phyloP scores from a whole-genome alignment of 2,888 invertebrate species.

The Crossocerus cetratus region DNA sequence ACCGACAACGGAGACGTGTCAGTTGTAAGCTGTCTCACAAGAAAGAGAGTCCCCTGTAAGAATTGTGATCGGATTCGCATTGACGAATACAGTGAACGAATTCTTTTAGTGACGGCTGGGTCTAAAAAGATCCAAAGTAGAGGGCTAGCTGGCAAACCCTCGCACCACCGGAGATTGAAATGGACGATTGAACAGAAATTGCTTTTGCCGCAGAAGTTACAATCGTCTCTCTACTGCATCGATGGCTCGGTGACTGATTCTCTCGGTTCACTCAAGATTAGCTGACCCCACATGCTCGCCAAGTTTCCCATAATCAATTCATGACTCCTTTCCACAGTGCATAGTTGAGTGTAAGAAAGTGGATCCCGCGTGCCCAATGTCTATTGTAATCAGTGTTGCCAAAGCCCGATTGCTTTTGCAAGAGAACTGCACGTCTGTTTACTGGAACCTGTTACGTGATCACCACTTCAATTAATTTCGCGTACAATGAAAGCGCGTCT shows the following conservation, averaged over 20 bases:
- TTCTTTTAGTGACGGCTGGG: conserved; percentile 18
- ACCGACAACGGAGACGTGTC: no score
- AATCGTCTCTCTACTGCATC: conserved; percentile 32
- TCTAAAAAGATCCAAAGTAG: conserved; percentile 13
- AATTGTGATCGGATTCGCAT: no score
- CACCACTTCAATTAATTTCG: conserved; percentile 14
- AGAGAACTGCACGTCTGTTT: no score
- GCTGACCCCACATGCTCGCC: neutral
- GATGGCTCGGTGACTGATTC: conserved; percentile 19
- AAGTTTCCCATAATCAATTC: no score
- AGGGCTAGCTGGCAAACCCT: neutral
- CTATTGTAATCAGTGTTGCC: no score
- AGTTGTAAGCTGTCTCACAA: no score
- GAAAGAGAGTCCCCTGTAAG: no score
- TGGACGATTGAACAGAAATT: conserved; percentile 34
- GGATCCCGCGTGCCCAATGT: no score
- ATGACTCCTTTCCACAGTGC: neutral
- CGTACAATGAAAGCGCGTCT: conserved; percentile 8
- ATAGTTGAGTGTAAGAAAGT: no score
- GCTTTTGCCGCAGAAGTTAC: conserved; percentile 26
- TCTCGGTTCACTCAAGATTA: conserved; percentile 42
- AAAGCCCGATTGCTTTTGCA: no score
- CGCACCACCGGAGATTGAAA: conserved; percentile 23
- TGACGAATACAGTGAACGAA: conserved; percentile 9
- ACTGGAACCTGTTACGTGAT: no score